These are phyloP conservation scores for Colistium nudipinnis DNA, from an alignment of 2,113 vertebrate genomes.

Conservation along the genomic window DNA sequence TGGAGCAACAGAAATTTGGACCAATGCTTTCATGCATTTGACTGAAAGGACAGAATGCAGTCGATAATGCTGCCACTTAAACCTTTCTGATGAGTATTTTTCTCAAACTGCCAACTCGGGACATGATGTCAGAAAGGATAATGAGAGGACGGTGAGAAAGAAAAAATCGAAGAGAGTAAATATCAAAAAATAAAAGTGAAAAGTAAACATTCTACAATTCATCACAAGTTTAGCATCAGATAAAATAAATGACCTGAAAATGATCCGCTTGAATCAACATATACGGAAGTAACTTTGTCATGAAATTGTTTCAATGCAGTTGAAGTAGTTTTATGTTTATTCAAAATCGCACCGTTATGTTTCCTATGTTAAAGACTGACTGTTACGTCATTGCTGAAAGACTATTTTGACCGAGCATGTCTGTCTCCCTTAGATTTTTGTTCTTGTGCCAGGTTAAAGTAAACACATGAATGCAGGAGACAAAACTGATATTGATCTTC, in stretches of 20 bases:
- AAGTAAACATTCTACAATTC: neutral
- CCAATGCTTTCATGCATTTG: neutral
- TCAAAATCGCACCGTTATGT: neutral
- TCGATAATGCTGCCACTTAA: neutral
- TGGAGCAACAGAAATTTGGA: neutral
- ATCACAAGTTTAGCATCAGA: neutral
- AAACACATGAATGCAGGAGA: neutral
- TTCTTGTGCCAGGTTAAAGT: neutral
- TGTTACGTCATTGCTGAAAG: neutral
- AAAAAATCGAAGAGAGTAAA: neutral
- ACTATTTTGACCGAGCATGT: neutral
- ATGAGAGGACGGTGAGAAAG: neutral
- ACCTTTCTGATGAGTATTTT: neutral
- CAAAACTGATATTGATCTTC: constrained; percentile 27
- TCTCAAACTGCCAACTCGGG: neutral
- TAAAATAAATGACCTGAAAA: neutral
- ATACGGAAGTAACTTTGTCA: no score
- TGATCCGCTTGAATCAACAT: neutral
- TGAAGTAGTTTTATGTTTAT: neutral
- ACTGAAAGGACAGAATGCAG: neutral
- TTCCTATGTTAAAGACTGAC: neutral
- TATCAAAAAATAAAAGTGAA: neutral
- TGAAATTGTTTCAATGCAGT: neutral
- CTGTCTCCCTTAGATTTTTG: constrained; percentile 3
- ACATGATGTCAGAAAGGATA: neutral